Percentiles rank a stretch among this genome's conserved stretches.
Evolutionary conservation across 2,113 vertebrate species (phyloP).

Genomic region (Myanophis thanlyinensis): DNA sequence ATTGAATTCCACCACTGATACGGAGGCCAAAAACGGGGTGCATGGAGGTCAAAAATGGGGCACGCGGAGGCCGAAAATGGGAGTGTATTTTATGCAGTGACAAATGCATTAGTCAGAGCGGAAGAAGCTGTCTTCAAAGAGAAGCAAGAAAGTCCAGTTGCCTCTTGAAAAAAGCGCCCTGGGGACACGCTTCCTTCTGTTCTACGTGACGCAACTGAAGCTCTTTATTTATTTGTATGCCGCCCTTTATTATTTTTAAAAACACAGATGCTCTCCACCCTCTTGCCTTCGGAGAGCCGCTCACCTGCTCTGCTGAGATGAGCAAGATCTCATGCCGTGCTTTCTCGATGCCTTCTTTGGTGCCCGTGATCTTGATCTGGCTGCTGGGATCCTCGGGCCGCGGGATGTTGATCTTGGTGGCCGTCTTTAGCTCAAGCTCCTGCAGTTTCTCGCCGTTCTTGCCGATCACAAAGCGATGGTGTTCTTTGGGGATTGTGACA

Average conservation of each 20-base stretch:
- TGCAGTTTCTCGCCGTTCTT: constrained; percentile 79
- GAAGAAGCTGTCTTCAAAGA: no score
- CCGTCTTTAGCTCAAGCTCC: constrained; percentile 77
- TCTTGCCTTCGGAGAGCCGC: background rate
- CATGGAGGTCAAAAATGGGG: no score
- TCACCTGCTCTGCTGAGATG: constrained; percentile 77
- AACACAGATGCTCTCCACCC: background rate
- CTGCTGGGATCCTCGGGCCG: constrained; percentile 72
- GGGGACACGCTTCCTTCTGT: no score
- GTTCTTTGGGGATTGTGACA: constrained; percentile 77
- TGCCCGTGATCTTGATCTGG: constrained; percentile 75
- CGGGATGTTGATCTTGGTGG: constrained; percentile 75
- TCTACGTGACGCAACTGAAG: background rate
- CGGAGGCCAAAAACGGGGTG: no score
- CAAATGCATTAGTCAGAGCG: no score
- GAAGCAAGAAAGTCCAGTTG: no score
- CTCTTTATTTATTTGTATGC: no score
- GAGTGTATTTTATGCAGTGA: no score
- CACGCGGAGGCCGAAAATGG: no score
- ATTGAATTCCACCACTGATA: no score
- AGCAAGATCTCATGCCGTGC: constrained; percentile 75
- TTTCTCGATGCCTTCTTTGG: constrained; percentile 78
- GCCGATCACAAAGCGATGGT: constrained; percentile 76
- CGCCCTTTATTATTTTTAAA: background rate
- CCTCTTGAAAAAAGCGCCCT: no score